These are phyloP conservation scores for Cotesia congregata DNA, from an alignment of 2,888 invertebrate species.

Conservation along the genomic window DNA sequence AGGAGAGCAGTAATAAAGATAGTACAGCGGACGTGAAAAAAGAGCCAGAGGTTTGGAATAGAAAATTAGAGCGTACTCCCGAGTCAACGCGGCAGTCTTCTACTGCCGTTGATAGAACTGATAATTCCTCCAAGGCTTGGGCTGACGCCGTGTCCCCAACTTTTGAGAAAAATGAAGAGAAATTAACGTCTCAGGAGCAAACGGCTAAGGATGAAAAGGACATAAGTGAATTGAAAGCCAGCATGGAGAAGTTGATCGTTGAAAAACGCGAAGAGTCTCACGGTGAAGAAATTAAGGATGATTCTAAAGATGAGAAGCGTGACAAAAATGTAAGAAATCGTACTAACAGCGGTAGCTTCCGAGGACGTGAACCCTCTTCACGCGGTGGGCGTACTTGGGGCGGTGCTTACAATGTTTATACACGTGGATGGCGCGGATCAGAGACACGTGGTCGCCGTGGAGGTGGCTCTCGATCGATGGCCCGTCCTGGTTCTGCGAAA, in stretches of 20 bases:
- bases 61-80: slow-evolving; percentile 72
- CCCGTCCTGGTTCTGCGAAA: slow-evolving; percentile 65
- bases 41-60: slow-evolving; percentile 72
- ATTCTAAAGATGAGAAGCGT: slow-evolving; percentile 68
- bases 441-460: slow-evolving; percentile 68
- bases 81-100: slow-evolving; percentile 42
- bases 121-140: slow-evolving; percentile 69
- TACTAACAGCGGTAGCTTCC: slow-evolving; percentile 69
- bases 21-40: slow-evolving; percentile 73
- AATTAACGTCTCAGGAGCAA: slow-evolving; percentile 68
- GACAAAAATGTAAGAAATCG: slow-evolving; percentile 65
- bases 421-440: slow-evolving; percentile 72
- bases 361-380: slow-evolving; percentile 55
- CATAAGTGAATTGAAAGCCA: slow-evolving; percentile 59
- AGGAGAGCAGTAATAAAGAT: slow-evolving; percentile 60
- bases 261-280: slow-evolving; percentile 70
- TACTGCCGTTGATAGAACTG: slow-evolving; percentile 55
- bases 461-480: slow-evolving; percentile 63
- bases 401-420: slow-evolving; percentile 65
- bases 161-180: slow-evolving; percentile 68
- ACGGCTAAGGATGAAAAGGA: slow-evolving; percentile 67
- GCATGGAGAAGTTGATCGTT: slow-evolving; percentile 60
- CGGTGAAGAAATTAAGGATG: slow-evolving; percentile 66
- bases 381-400: slow-evolving; percentile 69
- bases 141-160: slow-evolving; percentile 69